Evolutionary conservation across 2,888 invertebrate genomes (phyloP), one percentile per base, ranked within the genome.

Genomic region (Drosophila meridiana): DNA sequence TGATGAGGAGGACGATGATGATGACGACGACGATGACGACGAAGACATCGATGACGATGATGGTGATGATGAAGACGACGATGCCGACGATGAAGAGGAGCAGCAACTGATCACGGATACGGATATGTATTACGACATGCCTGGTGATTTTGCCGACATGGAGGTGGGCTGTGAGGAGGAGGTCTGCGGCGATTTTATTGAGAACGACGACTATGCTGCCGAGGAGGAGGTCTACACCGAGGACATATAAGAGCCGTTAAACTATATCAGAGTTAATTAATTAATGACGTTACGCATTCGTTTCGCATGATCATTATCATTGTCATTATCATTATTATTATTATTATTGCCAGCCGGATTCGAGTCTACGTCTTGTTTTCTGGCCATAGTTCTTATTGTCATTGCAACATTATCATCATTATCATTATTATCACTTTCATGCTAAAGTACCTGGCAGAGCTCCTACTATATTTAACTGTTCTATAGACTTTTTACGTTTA

Each of bases 191-290:
- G 85, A 85, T 59, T 85, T 73, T 56, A 66, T 71, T 30, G 78
- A 76, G 40, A 64, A 68, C 26, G 82, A 80, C 38, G 80, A 74
- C 11, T 85, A 66, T 50, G 79, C 78, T 26, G 90, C 89, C 52
- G 91, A 91, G 56, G 91, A 91, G 65, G 92, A 91, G 73, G 90
- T 92, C 42, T 88, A 90, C 66, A 83, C 88, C 7, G 90, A 85
- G 28, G 77, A 73, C 38, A 43, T 66, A 56, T 76, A 73, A 63
- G 32, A 45, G 43, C 30, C 40, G 55, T 55, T 50, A 47, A 13
- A 48, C 7, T 36, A n/a, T 48, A 48, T 50, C 20, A 13, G 32
- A 52, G 38, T 40, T 47, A 28, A 11, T 9, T 4, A 20, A 20
- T 20, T 20, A 20, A 32, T 14, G 28, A 1, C 7, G 13, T 28